Evolutionary conservation across 2,797 vertebrate genomes (phyloP), one percentile per base, ranked within the genome.

Genomic region (Tapera naevia): DNA sequence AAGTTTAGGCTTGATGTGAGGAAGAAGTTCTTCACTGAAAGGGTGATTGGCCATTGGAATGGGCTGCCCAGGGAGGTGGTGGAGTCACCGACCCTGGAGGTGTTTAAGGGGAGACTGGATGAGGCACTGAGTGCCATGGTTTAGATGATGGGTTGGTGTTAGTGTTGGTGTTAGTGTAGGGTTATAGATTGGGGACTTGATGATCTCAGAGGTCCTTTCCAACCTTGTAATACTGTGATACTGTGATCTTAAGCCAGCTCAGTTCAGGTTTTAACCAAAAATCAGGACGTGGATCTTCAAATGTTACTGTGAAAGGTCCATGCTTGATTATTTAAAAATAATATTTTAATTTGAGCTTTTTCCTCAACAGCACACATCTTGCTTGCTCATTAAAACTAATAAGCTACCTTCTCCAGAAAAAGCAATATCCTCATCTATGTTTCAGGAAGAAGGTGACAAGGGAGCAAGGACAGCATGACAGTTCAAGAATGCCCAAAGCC

Each of bases 301-400:
- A 89, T 57, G 27, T 78, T 57, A 48, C 43, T 16, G 13, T 72
- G 81, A 74, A 89, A 92, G 32, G 19, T 6, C 9, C 3, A 3
- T 75, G 21, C 60, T 89, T 83, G n/a, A 65, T 72, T 86, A 46
- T 0, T 0, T 67, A 69, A 88, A 32, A 82, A 72, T 45, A 62
- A 45, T 27, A 25, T 69, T 97, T 95, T 83, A 61, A 89, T 92
- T 88, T 86, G 56, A 75, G 4, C 25, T 81, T 79, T 19, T 79
- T 93, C 61, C 23, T 95, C 62, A 83, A 69, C 33, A 87, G 37
- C 57, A 83, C 43, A 46, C 5, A 28, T 57, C 54, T 81, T 79
- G 5, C 43, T 88, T 88, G 8, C 45, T 89, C 57, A 83, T 91
- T 88, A 94, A 95, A 91, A 83, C 91, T 69, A 84, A 91, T 70